A percentile compares a stretch with the other conserved stretches of the same genome.
Conservation (phyloP, 1,140 invertebrate genomes). For the Colletes latitarsis region DNA sequence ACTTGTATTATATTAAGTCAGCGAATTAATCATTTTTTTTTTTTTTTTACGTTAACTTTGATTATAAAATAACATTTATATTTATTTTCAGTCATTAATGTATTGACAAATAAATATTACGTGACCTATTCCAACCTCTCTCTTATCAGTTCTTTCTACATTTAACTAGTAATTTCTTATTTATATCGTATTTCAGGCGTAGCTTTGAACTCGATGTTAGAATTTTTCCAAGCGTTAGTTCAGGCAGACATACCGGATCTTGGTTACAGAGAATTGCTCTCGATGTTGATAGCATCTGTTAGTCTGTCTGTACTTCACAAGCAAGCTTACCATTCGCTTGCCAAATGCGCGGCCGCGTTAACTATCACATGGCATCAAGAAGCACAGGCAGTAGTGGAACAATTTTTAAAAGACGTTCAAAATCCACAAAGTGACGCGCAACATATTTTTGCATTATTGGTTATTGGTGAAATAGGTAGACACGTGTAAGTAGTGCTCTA, state of each 20-base stretch:
- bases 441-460: constrained; percentile 94
- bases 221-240: constrained; percentile 95
- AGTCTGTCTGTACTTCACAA: constrained; percentile 83
- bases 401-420: constrained; percentile 93
- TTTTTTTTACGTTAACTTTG: no score
- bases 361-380: constrained; percentile 89
- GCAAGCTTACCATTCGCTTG: constrained; percentile 94
- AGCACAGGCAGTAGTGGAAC: constrained; percentile 90
- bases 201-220: constrained; percentile 93
- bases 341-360: constrained; percentile 96
- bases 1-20: not conserved
- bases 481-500: constrained; percentile 87
- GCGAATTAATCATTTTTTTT: no score
- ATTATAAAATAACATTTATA: no score
- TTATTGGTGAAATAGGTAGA: constrained; percentile 97
- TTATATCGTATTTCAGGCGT: constrained; percentile 83
- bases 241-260: constrained; percentile 89
- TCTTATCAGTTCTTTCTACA: constrained; percentile 96
- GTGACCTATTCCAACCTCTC: constrained; percentile 98
- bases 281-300: constrained; percentile 86
- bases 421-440: constrained; percentile 88
- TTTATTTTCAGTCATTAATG: no score
- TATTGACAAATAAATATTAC: no score
- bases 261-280: constrained; percentile 90
- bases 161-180: constrained; percentile 34